Conservation (phyloP, 2,113 vertebrate genomes). For the Erythrolamprus reginae region DNA sequence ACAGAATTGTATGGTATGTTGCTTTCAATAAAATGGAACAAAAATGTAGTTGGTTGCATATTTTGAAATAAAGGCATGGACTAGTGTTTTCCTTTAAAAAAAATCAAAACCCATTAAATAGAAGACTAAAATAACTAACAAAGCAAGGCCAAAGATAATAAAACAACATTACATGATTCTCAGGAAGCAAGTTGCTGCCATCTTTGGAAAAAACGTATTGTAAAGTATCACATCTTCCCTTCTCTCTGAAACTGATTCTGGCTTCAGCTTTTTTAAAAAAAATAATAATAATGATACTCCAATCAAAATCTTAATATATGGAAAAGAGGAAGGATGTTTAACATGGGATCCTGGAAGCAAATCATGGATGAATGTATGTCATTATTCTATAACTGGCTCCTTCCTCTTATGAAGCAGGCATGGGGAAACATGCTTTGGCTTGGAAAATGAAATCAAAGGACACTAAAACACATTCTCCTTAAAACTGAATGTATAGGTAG, state of each 20-base stretch:
- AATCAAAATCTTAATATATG: conserved; percentile 42
- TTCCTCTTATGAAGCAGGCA: neutral
- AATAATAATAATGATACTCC: conserved; percentile 51
- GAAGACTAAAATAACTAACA: neutral
- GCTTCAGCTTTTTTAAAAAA: conserved; percentile 38
- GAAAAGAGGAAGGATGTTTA: conserved; percentile 33
- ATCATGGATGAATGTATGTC: neutral
- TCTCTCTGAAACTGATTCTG: conserved; percentile 40
- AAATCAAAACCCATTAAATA: neutral
- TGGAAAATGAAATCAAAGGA: neutral
- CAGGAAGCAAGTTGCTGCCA: neutral
- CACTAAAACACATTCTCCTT: neutral
- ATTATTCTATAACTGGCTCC: conserved; percentile 37
- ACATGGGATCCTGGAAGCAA: conserved; percentile 33
- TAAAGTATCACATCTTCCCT: conserved; percentile 33
- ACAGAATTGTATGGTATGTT: neutral
- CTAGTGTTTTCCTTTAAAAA: neutral
- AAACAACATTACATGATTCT: neutral
- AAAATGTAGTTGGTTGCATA: neutral
- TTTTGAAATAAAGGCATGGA: neutral
- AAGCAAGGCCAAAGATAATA: neutral
- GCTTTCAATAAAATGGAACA: neutral
- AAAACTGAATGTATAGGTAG: neutral
- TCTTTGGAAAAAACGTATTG: conserved; percentile 29
- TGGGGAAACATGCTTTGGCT: neutral